Conservation (phyloP, 2,888 invertebrate genomes). For the Bellardia bayeri region DNA sequence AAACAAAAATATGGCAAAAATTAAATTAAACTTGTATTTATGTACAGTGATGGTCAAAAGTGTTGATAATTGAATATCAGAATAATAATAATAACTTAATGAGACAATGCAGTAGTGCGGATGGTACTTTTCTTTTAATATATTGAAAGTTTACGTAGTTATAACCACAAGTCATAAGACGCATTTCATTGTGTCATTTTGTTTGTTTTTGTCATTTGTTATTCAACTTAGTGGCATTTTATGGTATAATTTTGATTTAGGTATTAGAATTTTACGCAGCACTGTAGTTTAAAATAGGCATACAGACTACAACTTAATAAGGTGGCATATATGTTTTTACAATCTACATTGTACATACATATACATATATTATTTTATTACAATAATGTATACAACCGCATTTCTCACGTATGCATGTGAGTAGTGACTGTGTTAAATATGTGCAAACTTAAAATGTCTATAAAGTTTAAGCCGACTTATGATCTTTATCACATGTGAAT, state of each 20-base stretch:
- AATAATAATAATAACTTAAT: no score
- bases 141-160: no score
- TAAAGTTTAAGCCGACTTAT: slow-evolving; percentile 19
- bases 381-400: no score
- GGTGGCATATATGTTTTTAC: neutral
- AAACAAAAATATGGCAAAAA: neutral
- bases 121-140: no score
- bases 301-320: neutral
- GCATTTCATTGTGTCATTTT: no score
- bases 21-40: slow-evolving; percentile 5
- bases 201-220: no score
- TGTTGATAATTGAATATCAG: neutral
- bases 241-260: no score
- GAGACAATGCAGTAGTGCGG: no score
- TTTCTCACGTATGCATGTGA: neutral
- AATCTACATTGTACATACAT: neutral
- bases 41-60: neutral
- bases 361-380: neutral
- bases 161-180: no score
- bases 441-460: slow-evolving; percentile 11
- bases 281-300: neutral
- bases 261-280: no score
- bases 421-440: neutral
- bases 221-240: no score
- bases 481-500: neutral